Percentiles rank a stretch among this genome's conserved stretches.
These are phyloP conservation scores for Hiodon tergisus DNA, from an alignment of 2,113 vertebrate species.

Conservation along the genomic window DNA sequence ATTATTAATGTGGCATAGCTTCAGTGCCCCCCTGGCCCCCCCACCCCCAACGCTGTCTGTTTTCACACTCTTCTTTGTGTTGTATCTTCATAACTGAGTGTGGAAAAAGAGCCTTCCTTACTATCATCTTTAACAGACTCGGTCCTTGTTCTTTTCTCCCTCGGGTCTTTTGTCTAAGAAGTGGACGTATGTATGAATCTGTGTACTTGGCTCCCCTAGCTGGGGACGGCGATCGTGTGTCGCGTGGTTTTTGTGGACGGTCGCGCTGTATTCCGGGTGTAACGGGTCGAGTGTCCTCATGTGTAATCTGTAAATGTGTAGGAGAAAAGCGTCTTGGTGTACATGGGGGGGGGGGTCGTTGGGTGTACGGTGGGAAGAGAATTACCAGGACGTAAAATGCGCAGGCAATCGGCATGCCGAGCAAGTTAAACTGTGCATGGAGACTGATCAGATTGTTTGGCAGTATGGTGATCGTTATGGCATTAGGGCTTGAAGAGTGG, in stretches of 20 bases:
- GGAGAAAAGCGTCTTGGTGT: too few relatives aligned
- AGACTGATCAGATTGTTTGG: background rate
- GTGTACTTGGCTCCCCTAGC: background rate
- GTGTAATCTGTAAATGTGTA: too few relatives aligned
- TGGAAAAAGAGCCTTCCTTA: background rate
- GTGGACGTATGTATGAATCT: background rate
- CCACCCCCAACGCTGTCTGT: background rate
- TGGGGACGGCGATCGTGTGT: too few relatives aligned
- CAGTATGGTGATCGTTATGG: background rate
- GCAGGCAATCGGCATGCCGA: too few relatives aligned
- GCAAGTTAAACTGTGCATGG: too few relatives aligned
- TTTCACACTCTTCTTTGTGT: background rate
- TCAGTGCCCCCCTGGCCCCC: too few relatives aligned
- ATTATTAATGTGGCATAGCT: too few relatives aligned
- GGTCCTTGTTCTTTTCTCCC: background rate
- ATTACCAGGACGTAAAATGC: too few relatives aligned
- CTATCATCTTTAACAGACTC: background rate
- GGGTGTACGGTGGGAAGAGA: too few relatives aligned
- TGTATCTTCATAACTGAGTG: background rate
- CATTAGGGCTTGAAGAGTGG: background rate
- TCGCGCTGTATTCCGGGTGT: background rate
- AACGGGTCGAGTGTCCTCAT: background rate
- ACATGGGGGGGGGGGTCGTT: too few relatives aligned
- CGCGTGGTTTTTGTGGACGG: too few relatives aligned
- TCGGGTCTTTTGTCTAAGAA: conserved; percentile 5